Percentiles rank a stretch among this genome's conserved stretches.
Evolutionary conservation across 2,888 invertebrate genomes (phyloP).

Genomic region (Diarsia dahlii): DNA sequence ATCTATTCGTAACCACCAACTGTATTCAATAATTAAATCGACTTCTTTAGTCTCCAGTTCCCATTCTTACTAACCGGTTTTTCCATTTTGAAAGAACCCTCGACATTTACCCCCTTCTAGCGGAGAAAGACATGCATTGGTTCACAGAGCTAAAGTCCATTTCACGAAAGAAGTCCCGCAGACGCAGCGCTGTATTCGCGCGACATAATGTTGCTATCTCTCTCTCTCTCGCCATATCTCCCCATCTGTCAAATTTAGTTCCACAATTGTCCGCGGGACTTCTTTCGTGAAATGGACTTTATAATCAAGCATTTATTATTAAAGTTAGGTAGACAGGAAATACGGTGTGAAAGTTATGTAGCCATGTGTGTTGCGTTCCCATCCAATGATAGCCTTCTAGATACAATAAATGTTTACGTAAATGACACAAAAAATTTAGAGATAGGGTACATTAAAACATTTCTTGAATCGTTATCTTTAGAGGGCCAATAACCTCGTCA

Average conservation of each 20-base stretch:
- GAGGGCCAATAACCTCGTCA: slow-evolving; percentile 24
- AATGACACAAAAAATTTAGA: not conserved
- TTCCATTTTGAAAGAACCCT: slow-evolving; percentile 11
- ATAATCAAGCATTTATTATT: slow-evolving; percentile 24
- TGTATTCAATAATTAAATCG: not conserved
- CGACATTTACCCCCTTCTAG: not conserved
- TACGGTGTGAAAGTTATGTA: not conserved
- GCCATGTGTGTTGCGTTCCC: not conserved
- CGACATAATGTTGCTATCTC: too few species aligned
- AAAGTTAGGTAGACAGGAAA: not conserved
- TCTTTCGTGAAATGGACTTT: too few species aligned
- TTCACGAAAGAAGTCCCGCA: too few species aligned
- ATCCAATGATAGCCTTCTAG: not conserved
- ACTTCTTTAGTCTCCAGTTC: not conserved
- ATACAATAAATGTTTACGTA: not conserved
- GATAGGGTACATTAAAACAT: not conserved
- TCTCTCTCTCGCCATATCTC: too few species aligned
- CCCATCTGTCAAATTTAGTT: too few species aligned
- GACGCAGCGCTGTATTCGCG: too few species aligned
- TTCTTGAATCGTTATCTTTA: slow-evolving; percentile 24
- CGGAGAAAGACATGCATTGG: not conserved
- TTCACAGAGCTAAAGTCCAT: slow-evolving; percentile 12
- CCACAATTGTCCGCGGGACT: too few species aligned
- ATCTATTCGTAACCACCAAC: not conserved
- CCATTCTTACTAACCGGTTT: slow-evolving; percentile 12